Conservation (phyloP, 2,113 vertebrate species). For the Cyprinodon variegatus region DNA sequence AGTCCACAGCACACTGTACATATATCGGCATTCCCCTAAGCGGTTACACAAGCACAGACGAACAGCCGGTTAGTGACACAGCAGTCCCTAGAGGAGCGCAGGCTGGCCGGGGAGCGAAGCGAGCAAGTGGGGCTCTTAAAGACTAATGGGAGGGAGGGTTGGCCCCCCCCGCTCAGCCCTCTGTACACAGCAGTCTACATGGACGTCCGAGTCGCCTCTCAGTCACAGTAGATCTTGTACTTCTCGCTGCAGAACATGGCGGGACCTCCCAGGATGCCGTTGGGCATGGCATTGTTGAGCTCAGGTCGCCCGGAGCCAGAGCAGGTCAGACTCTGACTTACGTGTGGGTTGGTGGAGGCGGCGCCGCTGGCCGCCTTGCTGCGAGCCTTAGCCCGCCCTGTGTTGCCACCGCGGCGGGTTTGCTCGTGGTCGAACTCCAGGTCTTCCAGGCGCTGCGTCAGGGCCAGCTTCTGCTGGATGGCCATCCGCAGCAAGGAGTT, state of each 20-base stretch:
- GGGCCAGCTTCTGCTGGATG: constrained; percentile 97
- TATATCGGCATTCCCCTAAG: constrained; percentile 80
- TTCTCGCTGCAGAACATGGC: constrained; percentile 93
- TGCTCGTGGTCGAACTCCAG: constrained; percentile 94
- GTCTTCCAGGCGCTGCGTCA: constrained; percentile 96
- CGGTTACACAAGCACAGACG: constrained; percentile 79
- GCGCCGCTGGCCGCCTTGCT: constrained; percentile 40
- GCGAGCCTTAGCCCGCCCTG: constrained; percentile 82
- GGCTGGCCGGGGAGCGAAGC: constrained; percentile 75
- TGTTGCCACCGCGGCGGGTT: constrained; percentile 84
- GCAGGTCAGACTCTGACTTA: constrained; percentile 92
- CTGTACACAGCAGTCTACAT: constrained; percentile 74
- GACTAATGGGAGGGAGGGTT: constrained; percentile 72
- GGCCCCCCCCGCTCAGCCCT: constrained; percentile 48
- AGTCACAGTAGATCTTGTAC: constrained; percentile 98
- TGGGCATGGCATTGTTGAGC: constrained; percentile 73
- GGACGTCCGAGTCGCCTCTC: constrained; percentile 69
- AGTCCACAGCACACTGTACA: constrained; percentile 75
- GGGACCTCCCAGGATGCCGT: constrained; percentile 84
- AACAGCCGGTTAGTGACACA: constrained; percentile 78
- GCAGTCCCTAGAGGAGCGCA: constrained; percentile 77
- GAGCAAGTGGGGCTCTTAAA: constrained; percentile 83
- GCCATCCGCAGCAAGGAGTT: constrained; percentile 98
- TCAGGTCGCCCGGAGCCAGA: constrained; percentile 78
- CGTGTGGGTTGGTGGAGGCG: constrained; percentile 81